Percentiles rank a stretch among this genome's conserved stretches.
phyloP scores from a whole-genome alignment of 2,888 invertebrate genomes.

The Ochropleura leucogaster region DNA sequence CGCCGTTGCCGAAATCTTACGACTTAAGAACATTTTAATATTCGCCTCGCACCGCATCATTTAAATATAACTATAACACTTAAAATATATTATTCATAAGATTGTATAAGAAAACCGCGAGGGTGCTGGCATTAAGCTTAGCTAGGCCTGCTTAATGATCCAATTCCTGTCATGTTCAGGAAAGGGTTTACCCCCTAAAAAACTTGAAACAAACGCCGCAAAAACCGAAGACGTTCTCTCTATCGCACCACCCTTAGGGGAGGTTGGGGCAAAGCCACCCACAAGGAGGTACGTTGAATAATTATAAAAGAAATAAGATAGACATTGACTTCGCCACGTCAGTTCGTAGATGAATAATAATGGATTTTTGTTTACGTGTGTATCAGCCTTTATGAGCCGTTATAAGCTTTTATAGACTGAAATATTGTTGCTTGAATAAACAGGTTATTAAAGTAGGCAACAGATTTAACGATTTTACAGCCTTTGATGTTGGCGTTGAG shows the following conservation, averaged over 20 bases:
- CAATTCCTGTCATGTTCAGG: slow-evolving; percentile 91
- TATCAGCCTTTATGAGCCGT: slow-evolving; percentile 80
- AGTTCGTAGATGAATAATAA: slow-evolving; percentile 89
- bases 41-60: slow-evolving; percentile 56
- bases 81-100: slow-evolving; percentile 74
- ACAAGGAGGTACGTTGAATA: slow-evolving; percentile 85
- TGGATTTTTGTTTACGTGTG: slow-evolving; percentile 89
- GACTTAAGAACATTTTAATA: slow-evolving; percentile 56
- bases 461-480: slow-evolving; percentile 66
- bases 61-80: slow-evolving; percentile 67
- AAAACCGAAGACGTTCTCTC: slow-evolving; percentile 90
- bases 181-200: slow-evolving; percentile 90
- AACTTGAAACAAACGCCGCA: slow-evolving; percentile 91
- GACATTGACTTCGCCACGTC: slow-evolving; percentile 89
- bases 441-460: slow-evolving; percentile 76
- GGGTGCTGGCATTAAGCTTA: slow-evolving; percentile 85
- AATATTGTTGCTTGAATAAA: slow-evolving; percentile 79
- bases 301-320: slow-evolving; percentile 91
- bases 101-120: slow-evolving; percentile 71
- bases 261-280: slow-evolving; percentile 72
- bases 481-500: slow-evolving; percentile 52
- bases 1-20: slow-evolving; percentile 13
- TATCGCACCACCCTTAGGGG: slow-evolving; percentile 77
- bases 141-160: slow-evolving; percentile 90
- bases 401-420: slow-evolving; percentile 78